Evolutionary conservation across 2,797 vertebrate genomes (phyloP).

Genomic region (Yasuhikotakia modesta): DNA sequence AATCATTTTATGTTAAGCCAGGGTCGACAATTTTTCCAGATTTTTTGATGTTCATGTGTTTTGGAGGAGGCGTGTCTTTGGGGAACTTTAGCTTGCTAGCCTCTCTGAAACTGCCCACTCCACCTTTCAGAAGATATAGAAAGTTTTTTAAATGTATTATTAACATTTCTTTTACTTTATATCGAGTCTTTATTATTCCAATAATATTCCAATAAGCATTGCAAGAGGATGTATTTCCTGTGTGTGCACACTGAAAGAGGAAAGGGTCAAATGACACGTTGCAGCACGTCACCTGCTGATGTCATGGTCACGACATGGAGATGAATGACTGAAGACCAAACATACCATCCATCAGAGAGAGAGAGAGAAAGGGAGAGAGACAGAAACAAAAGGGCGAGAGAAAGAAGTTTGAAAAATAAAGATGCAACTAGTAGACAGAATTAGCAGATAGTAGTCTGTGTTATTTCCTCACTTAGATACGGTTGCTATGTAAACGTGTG

Average conservation of each 20-base stretch:
- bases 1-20: no score
- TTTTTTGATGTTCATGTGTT: no score
- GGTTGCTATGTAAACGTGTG: neutral
- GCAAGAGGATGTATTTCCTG: constrained; percentile 52
- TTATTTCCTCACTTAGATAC: no score
- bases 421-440: neutral
- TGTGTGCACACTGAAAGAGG: constrained; percentile 65
- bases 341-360: constrained; percentile 79
- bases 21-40: no score
- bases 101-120: no score
- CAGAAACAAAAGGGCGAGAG: constrained; percentile 60
- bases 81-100: no score
- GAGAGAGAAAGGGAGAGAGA: constrained; percentile 66
- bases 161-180: no score
- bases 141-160: no score
- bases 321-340: constrained; percentile 89
- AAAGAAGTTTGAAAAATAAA: constrained; percentile 34
- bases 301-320: constrained; percentile 97
- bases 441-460: no score
- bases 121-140: no score
- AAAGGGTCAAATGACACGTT: constrained; percentile 81
- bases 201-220: constrained; percentile 39
- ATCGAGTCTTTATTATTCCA: no score
- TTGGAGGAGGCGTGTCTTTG: no score
- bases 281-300: constrained; percentile 96